phyloP scores from a whole-genome alignment of 1,140 invertebrate species.

The Lerema accius region DNA sequence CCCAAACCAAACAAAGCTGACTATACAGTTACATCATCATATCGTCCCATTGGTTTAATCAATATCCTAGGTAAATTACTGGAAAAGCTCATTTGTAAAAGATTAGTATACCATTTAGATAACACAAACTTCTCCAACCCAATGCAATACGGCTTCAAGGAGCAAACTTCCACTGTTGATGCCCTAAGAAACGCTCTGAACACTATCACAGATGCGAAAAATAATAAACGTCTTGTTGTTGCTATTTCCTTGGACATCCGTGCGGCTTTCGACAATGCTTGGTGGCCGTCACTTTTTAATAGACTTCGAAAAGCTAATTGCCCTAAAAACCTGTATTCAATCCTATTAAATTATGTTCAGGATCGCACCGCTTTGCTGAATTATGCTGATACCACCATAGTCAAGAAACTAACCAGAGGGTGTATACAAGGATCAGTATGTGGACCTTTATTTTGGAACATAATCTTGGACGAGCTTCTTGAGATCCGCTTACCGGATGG shows the following conservation, averaged over 20 bases:
- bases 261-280: too few species aligned
- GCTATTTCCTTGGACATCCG: too few species aligned
- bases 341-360: conserved; percentile 15
- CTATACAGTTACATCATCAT: conserved; percentile 13
- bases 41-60: conserved; percentile 34
- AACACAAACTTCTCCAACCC: neutral
- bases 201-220: neutral
- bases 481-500: conserved; percentile 26
- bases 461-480: conserved; percentile 45
- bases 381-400: neutral
- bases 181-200: conserved; percentile 26
- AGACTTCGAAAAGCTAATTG: conserved; percentile 5
- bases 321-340: conserved; percentile 29
- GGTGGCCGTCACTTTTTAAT: conserved; percentile 36
- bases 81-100: conserved; percentile 38
- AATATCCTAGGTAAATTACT: conserved; percentile 39
- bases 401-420: conserved; percentile 46
- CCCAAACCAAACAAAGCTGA: conserved; percentile 21
- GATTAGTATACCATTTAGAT: conserved; percentile 20
- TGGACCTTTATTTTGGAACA: too few species aligned
- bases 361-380: conserved; percentile 13
- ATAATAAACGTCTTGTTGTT: neutral
- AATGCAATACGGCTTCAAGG: too few species aligned
- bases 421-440: conserved; percentile 77
- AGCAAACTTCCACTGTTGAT: conserved; percentile 23